Evolutionary conservation across 2,797 vertebrate genomes (phyloP), one percentile per base, ranked within the genome.

Genomic region (Chelon labrosus): DNA sequence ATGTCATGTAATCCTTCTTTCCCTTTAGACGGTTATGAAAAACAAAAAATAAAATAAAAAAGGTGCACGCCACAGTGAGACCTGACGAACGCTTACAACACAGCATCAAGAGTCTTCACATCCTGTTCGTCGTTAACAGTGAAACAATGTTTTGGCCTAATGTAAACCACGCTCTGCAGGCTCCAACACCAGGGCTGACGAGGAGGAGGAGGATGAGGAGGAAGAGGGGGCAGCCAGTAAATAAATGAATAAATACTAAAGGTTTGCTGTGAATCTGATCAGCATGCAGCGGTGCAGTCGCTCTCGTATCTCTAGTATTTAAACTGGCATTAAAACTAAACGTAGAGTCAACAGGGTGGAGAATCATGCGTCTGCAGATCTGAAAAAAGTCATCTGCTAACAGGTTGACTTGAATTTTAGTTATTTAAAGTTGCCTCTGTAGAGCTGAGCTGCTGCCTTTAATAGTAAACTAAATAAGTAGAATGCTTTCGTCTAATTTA

Each of bases 11-110:
- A 16, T 47, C 11, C 10, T 57, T 62, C 58, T 53, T 83, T 82
- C 77, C 65, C 70, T 88, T 87, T 75, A 67, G 19, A 77, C 73
- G 7, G 27, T 42, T 42, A 50, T 22, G n/a, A n/a, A n/a, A 22
- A 22, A 51, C 60, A 61, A 72, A 74, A 19, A 19, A 20, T 8
- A 50, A 50, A 46, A n/a, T 51, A 71, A 65, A 75, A 76, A 77
- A 5, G 44, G 56, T 65, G 50, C 49, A 70, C 12, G 52, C 50
- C 35, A 71, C 70, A 60, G 51, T 17, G 56, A 83, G 59, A 60
- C 54, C 58, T 56, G 49, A 71, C 65, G 56, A 38, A 77, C 59
- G 20, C 42, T 20, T 12, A 80, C 47, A 20, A 4, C 73, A 67
- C 67, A 56, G 44, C 44, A 62, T 69, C 44, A 20, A 51, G 70